Base-by-base conservation (phyloP, 2,888 invertebrate genomes). In the Dasysyrphus tricinctus region DNA sequence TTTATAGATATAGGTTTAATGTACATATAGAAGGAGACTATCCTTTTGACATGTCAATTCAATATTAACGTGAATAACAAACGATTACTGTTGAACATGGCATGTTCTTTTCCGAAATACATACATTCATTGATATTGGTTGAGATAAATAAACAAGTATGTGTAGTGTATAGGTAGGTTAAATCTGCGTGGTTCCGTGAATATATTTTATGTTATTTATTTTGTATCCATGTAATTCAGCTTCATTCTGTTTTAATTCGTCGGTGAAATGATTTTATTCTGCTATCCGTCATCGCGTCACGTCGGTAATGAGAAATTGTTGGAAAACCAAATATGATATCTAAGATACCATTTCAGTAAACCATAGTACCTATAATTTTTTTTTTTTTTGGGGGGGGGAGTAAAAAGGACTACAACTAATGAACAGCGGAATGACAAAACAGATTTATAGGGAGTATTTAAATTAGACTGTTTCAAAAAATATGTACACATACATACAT, bases 21-120 rank as follows among this genome's bases (percentile, higher is more conserved):
- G 14, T 24, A 42, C n/a, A n/a, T n/a, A 44, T 1, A 44, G 65
- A 16, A 65, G 9, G 32, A 32, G 42, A 32, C 9, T 32, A 65
- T 65, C 34, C 65, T 63, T 63, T 63, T 65, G 29, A 65, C 65
- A 65, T 65, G 65, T 47, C 47, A 47, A 65, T 65, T 44, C 2
- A 29, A 65, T 65, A 65, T 65, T 65, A 65, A 65, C 47, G 44
- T 47, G 47, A 47, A 32, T 29, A 44, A 44, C 63, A 44, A 32
- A 44, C 42, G 32, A 63, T 44, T 63, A 11, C 24, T 16, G n/a
- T 65, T 16, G 32, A 47, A 32, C 65, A 65, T 47, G 44, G 11
- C 24, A 63, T 29, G n/a, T 63, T 44, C 11, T 42, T 14, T 42
- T 24, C 4, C 42, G 16, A n/a, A 44, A 44, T n/a, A 39, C 37